A percentile compares a stretch with the other conserved stretches of the same genome.
phyloP scores from a whole-genome alignment of 1,140 invertebrate species.

The Metaphire vulgaris region DNA sequence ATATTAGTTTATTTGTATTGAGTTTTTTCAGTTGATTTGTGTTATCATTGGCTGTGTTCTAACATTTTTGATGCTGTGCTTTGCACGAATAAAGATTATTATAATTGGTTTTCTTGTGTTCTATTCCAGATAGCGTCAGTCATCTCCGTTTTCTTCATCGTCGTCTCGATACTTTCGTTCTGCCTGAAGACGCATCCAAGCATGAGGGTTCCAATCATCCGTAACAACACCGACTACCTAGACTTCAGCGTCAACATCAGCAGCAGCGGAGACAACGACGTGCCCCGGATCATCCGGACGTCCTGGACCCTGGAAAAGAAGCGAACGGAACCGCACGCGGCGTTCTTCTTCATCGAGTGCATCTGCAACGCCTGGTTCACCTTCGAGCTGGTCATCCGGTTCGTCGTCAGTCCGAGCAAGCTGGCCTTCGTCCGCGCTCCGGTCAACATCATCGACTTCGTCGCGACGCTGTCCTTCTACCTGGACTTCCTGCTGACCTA shows the following conservation, averaged over 20 bases:
- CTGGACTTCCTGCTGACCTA: conserved; percentile 74
- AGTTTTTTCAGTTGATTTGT: too few relatives aligned
- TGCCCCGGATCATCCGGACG: neutral
- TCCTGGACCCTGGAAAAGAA: conserved; percentile 80
- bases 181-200: conserved; percentile 88
- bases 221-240: neutral
- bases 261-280: neutral
- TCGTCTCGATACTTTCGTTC: conserved; percentile 83
- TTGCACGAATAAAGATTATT: too few relatives aligned
- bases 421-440: conserved; percentile 48
- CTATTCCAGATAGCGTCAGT: conserved; percentile 66
- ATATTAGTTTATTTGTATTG: too few relatives aligned
- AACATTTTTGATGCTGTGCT: too few relatives aligned
- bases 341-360: conserved; percentile 87
- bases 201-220: conserved; percentile 68
- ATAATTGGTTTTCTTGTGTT: too few relatives aligned
- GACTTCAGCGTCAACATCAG: neutral
- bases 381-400: conserved; percentile 78
- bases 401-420: conserved; percentile 71
- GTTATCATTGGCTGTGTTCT: too few relatives aligned
- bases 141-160: conserved; percentile 85
- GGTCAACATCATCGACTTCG: conserved; percentile 80
- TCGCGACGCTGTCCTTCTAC: conserved; percentile 91
- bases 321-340: conserved; percentile 84
- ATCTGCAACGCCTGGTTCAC: conserved; percentile 95